Evolutionary conservation across 2,113 vertebrate species (phyloP), one percentile per base, ranked within the genome.

Genomic region (Callorhinus ursinus): DNA sequence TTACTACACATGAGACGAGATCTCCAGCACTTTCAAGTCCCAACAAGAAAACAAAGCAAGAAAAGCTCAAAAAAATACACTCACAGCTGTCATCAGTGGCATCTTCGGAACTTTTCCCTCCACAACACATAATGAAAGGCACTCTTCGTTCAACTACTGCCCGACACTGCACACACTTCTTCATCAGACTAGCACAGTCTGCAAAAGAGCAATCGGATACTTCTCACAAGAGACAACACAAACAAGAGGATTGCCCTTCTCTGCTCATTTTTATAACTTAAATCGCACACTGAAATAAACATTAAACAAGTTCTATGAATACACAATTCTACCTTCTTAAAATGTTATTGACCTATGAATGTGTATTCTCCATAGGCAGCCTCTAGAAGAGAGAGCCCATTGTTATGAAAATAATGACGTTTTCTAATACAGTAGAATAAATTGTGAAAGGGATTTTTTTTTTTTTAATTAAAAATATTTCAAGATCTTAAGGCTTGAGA

Each of bases 161-260:
- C 88, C 99, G 99, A 95, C 99, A 99, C 98, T 99, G 99, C 65
- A 99, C 99, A 95, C 99, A 99, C 97, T 99, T 99, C 99, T 99
- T 99, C 99, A 99, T 99, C 97, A 99, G 99, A 98, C 98, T 99
- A 94, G 99, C 99, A 98, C 99, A 99, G 96, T 99, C 99, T 99
- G 98, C 21, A 90, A 92, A 61, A 93, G 0, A 96, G 59, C 10
- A 95, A 49, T 5, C 90, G 55, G 24, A 91, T 33, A 39, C 18
- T 74, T 84, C 94, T 93, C 55, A 95, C 5, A 84, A 76, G 8
- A 93, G 59, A 26, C 80, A 90, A 89, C 10, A 33, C 26, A 18
- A 95, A 39, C 12, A 82, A 76, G 10, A 80, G n/a, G 22, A 15
- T 2, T 63, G 46, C 31, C 67, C 88, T 86, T 26, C 81, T 65